phyloP scores from a whole-genome alignment of 1,140 invertebrate species.

The Caerostris darwini region DNA sequence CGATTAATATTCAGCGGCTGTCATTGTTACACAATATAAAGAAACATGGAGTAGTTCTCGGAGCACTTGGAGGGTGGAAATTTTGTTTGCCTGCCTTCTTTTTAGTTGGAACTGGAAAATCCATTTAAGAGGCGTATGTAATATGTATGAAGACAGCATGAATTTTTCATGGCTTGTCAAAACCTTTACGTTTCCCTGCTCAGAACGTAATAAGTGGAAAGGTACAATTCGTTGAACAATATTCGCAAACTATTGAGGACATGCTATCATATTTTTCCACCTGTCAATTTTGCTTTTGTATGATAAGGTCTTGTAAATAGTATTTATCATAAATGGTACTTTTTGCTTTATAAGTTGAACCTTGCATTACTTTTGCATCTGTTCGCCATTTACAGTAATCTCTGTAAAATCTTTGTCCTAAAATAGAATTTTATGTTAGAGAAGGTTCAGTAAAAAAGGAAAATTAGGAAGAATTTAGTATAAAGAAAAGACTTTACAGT shows the following conservation, averaged over 20 bases:
- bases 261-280: slow-evolving; percentile 41
- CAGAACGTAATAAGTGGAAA: slow-evolving; percentile 41
- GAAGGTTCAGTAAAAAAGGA: background rate
- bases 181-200: slow-evolving; percentile 42
- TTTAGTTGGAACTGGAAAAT: slow-evolving; percentile 15
- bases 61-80: background rate
- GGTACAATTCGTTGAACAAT: slow-evolving; percentile 63
- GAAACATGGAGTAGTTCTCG: slow-evolving; percentile 30
- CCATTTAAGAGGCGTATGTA: slow-evolving; percentile 60
- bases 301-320: background rate
- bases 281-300: slow-evolving; percentile 18
- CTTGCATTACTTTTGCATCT: background rate
- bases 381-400: background rate
- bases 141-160: slow-evolving; percentile 73
- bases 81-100: slow-evolving; percentile 37
- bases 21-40: slow-evolving; percentile 16
- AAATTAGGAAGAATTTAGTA: no score
- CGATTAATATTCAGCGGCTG: slow-evolving; percentile 46
- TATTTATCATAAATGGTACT: slow-evolving; percentile 32
- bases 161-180: slow-evolving; percentile 73
- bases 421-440: background rate
- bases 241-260: slow-evolving; percentile 42
- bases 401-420: background rate
- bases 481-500: no score
- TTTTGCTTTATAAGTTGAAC: background rate